Conservation (phyloP, 2,797 vertebrate genomes). For the Mustela erminea region DNA sequence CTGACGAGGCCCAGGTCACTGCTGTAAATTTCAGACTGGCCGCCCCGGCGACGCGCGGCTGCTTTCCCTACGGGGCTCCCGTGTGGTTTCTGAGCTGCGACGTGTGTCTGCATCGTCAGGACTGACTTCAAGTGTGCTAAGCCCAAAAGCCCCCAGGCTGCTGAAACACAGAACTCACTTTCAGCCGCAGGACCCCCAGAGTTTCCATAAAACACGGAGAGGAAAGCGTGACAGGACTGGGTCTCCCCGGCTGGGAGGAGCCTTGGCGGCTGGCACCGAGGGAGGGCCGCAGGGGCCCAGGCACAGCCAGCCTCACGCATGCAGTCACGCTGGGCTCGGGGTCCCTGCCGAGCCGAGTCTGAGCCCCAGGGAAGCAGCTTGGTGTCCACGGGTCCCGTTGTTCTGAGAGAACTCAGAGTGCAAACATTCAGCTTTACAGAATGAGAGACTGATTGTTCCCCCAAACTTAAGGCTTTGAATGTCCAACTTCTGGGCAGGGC, state of each 20-base stretch:
- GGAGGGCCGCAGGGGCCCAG: too few relatives aligned
- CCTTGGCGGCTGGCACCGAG: accelerated
- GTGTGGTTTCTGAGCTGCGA: conserved; percentile 86
- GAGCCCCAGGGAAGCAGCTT: background rate
- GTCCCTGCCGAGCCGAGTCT: background rate
- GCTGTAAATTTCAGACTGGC: conserved; percentile 89
- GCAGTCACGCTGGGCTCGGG: background rate
- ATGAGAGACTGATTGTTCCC: background rate
- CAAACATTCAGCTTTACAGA: background rate
- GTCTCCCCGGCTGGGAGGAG: background rate
- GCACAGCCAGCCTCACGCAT: background rate
- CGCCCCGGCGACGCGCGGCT: conserved; percentile 84
- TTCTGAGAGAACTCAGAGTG: background rate
- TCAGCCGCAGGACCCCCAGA: conserved; percentile 83
- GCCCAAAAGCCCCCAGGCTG: conserved; percentile 85
- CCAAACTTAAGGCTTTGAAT: accelerated
- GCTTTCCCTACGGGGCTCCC: conserved; percentile 83
- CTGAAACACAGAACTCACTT: conserved; percentile 84
- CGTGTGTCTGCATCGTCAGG: conserved; percentile 88
- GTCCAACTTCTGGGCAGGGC: background rate
- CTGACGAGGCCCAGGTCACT: conserved; percentile 88
- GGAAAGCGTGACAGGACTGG: conserved; percentile 49
- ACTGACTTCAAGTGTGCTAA: conserved; percentile 86
- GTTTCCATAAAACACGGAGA: conserved; percentile 80
- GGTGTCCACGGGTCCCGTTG: accelerated